phyloP scores from a whole-genome alignment of 2,888 invertebrate species.

The Aromia moschata region DNA sequence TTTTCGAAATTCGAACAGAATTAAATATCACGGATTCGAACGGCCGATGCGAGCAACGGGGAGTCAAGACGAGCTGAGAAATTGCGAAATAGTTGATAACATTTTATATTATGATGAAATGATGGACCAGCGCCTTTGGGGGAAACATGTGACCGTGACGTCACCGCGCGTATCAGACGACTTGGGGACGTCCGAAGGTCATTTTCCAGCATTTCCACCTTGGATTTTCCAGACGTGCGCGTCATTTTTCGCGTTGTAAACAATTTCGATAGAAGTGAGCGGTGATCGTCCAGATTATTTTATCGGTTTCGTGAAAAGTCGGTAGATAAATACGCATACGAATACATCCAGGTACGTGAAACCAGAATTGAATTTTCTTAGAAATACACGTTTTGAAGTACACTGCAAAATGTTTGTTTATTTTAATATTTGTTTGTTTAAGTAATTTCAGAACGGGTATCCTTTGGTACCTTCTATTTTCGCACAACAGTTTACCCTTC shows the following conservation, averaged over 20 bases:
- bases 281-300: no score
- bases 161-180: slow-evolving; percentile 28
- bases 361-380: no score
- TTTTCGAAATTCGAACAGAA: slow-evolving; percentile 24
- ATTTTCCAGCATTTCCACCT: slow-evolving; percentile 17
- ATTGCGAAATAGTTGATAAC: background rate
- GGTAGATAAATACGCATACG: background rate
- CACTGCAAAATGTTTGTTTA: no score
- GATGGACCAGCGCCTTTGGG: background rate
- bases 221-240: slow-evolving; percentile 21
- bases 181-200: slow-evolving; percentile 39
- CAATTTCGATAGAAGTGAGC: background rate
- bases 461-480: no score
- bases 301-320: slow-evolving; percentile 1
- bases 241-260: background rate
- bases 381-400: no score
- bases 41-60: background rate
- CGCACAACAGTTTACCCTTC: no score
- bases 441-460: no score
- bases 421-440: no score
- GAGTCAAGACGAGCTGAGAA: background rate
- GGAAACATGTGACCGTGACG: slow-evolving; percentile 40
- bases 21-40: background rate
- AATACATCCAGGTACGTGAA: no score
- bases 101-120: no score